Percentiles rank a stretch among this genome's conserved stretches.
Evolutionary conservation across 2,113 vertebrate genomes (phyloP).

Genomic region (Carassius carassius): DNA sequence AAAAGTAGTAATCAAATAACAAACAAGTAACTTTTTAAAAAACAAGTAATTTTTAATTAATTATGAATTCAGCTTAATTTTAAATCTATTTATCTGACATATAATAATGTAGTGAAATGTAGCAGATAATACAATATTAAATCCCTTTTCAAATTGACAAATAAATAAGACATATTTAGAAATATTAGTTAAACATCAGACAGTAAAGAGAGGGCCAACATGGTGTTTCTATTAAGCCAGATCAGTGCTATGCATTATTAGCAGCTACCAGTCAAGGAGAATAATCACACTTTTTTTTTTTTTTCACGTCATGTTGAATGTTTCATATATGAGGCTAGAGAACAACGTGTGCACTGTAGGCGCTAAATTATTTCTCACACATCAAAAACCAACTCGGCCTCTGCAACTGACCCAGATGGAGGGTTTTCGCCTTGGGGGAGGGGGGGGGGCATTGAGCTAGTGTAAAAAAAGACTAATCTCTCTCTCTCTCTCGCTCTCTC

Average conservation of each 20-base stretch:
- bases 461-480: constrained; percentile 4
- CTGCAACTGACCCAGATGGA: constrained; percentile 50
- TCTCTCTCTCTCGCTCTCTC: neutral
- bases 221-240: neutral
- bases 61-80: too few relatives aligned
- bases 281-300: neutral
- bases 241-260: neutral
- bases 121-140: neutral
- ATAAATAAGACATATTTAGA: neutral
- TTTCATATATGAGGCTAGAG: neutral
- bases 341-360: neutral
- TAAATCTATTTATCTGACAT: neutral
- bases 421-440: constrained; percentile 35
- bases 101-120: neutral
- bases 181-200: neutral
- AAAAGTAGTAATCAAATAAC: too few relatives aligned
- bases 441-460: constrained; percentile 16
- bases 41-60: too few relatives aligned
- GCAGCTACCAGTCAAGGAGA: neutral
- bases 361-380: constrained; percentile 47
- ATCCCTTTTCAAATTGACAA: neutral
- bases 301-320: neutral
- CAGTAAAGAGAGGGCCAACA: neutral
- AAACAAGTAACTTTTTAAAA: too few relatives aligned
- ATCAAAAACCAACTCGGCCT: constrained; percentile 43